phyloP scores from a whole-genome alignment of 2,797 vertebrate genomes.

The Pygocentrus nattereri region DNA sequence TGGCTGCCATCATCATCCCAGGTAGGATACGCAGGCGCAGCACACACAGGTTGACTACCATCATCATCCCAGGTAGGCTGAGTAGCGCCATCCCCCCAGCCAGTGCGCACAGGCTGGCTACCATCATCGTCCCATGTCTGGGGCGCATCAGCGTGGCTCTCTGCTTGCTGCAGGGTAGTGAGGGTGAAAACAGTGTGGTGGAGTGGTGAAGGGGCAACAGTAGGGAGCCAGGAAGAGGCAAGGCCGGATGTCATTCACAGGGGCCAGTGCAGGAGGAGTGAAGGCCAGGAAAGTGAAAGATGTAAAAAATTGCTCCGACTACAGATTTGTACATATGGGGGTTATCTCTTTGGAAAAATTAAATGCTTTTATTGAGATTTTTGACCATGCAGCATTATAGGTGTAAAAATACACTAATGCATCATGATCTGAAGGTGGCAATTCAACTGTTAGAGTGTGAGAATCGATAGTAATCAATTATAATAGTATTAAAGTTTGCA shows the following conservation, averaged over 20 bases:
- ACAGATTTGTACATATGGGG: conserved; percentile 11
- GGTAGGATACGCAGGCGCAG: conserved; percentile 71
- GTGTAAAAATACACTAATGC: too few species aligned
- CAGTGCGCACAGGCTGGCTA: conserved; percentile 74
- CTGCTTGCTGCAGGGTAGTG: conserved; percentile 53
- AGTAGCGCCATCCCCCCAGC: conserved; percentile 37
- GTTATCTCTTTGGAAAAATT: neutral
- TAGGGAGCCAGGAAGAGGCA: conserved; percentile 51
- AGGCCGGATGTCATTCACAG: conserved; percentile 47
- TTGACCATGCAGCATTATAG: neutral
- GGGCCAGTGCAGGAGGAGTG: conserved; percentile 46
- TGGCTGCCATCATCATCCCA: conserved; percentile 76
- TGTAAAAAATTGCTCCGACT: conserved; percentile 8
- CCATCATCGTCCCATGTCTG: conserved; percentile 57
- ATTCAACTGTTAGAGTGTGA: neutral
- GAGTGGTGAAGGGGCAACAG: conserved; percentile 45
- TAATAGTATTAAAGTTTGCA: neutral
- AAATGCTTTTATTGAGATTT: neutral
- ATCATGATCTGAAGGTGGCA: too few species aligned
- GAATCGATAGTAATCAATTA: too few species aligned
- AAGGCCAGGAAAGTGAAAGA: conserved; percentile 52
- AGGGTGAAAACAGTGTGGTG: conserved; percentile 36
- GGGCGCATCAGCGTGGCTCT: conserved; percentile 47
- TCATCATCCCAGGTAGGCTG: conserved; percentile 74
- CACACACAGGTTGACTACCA: conserved; percentile 62